These are phyloP conservation scores for Ataeniobius toweri DNA, from an alignment of 2,797 vertebrate species.

Conservation along the genomic window DNA sequence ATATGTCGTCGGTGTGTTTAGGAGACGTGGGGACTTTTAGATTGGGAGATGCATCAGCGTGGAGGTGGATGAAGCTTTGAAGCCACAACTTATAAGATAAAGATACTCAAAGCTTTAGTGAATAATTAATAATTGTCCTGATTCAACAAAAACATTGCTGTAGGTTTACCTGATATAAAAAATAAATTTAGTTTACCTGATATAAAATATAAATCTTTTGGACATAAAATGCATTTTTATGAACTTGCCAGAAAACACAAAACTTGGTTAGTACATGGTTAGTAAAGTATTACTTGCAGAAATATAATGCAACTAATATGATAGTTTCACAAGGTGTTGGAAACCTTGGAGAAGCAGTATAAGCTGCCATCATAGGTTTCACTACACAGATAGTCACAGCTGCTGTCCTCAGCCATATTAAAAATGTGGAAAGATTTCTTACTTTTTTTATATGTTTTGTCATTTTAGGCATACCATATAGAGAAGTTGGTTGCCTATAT, in stretches of 20 bases:
- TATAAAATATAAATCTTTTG: too few species aligned
- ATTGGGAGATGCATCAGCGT: not conserved
- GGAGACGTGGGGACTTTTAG: not conserved
- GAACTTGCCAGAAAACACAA: not conserved
- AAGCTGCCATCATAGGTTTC: not conserved
- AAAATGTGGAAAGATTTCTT: not conserved
- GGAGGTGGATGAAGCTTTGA: too few species aligned
- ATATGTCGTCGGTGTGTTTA: not conserved
- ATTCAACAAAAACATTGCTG: not conserved
- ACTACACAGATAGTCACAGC: not conserved
- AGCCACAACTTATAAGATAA: not conserved
- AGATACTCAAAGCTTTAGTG: not conserved
- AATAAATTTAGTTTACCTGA: too few species aligned
- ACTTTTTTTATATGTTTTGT: too few species aligned
- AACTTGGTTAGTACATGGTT: not conserved
- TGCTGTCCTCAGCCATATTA: not conserved
- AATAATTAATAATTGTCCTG: not conserved
- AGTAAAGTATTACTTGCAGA: not conserved
- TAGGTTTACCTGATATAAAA: too few species aligned
- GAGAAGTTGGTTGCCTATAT: too few species aligned
- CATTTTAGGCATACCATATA: too few species aligned
- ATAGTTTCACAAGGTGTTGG: not conserved
- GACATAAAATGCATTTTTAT: not conserved
- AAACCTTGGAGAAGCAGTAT: not conserved
- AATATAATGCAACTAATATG: not conserved